Evolutionary conservation across 2,888 invertebrate species (phyloP).

Genomic region (Panopea generosa): DNA sequence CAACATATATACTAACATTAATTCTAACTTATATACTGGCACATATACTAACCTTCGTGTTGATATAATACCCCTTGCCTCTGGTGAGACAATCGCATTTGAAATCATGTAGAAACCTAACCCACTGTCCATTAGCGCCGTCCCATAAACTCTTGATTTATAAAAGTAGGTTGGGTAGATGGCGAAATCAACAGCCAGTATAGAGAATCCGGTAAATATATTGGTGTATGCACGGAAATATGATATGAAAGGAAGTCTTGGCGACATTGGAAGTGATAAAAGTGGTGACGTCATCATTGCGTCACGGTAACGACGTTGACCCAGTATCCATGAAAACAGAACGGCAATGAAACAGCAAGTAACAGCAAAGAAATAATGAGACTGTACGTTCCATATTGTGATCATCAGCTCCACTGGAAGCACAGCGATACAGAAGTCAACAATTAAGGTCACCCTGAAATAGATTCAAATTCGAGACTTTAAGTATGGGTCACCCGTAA

Average conservation of each 20-base stretch:
- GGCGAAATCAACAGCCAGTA: constrained; percentile 96
- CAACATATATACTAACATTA: too few relatives aligned
- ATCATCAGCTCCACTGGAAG: constrained; percentile 52
- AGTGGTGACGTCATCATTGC: constrained; percentile 16
- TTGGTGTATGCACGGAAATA: constrained; percentile 69
- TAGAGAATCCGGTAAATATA: constrained; percentile 87
- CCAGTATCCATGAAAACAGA: constrained; percentile 3
- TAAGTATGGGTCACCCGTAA: background rate
- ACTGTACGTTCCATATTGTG: constrained; percentile 35
- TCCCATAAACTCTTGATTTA: constrained; percentile 94
- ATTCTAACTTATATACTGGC: too few relatives aligned
- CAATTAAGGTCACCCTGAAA: constrained; percentile 38
- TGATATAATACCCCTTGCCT: constrained; percentile 57
- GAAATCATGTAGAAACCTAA: constrained; percentile 90
- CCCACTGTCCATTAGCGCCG: constrained; percentile 95
- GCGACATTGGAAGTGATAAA: constrained; percentile 19
- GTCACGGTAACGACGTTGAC: background rate
- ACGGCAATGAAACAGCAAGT: constrained; percentile 13
- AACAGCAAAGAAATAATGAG: constrained; percentile 28
- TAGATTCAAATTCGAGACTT: background rate
- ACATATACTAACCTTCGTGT: too few relatives aligned
- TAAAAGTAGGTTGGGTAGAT: constrained; percentile 93
- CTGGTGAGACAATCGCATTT: constrained; percentile 72
- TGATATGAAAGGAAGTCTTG: constrained; percentile 60
- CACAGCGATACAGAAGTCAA: constrained; percentile 35